Conservation (phyloP, 1,140 invertebrate genomes). For the Ylistrum balloti region DNA sequence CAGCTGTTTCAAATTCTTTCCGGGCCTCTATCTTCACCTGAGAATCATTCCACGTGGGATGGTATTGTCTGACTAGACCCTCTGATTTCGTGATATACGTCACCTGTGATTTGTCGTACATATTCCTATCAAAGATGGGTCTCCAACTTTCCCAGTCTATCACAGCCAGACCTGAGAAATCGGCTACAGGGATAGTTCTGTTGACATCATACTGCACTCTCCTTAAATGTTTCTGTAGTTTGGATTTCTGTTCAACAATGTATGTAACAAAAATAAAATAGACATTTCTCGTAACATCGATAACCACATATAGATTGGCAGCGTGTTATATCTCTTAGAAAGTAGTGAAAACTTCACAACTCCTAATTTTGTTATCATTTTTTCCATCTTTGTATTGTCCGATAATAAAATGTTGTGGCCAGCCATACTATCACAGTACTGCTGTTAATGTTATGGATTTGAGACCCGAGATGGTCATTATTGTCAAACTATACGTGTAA, state of each 20-base stretch:
- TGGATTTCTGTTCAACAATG: constrained; percentile 70
- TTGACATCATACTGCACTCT: constrained; percentile 51
- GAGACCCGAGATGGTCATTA: no score
- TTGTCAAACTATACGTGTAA: no score
- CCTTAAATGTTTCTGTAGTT: constrained; percentile 84
- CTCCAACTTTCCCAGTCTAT: constrained; percentile 94
- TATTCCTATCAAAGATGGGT: constrained; percentile 89
- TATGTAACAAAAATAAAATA: no score
- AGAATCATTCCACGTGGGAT: constrained; percentile 61
- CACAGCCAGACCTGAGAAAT: constrained; percentile 87
- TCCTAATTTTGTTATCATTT: no score
- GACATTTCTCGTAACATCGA: no score
- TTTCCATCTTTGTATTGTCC: no score
- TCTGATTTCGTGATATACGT: constrained; percentile 62
- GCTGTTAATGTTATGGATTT: no score
- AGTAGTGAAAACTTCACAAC: no score
- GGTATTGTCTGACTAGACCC: constrained; percentile 50
- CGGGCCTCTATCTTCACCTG: constrained; percentile 58
- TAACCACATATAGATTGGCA: no score
- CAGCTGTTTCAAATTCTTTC: constrained; percentile 60
- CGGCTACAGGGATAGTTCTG: constrained; percentile 52
- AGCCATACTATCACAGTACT: no score
- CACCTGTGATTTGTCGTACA: constrained; percentile 79
- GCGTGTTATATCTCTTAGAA: no score
- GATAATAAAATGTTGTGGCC: no score